Conservation (phyloP, 1,140 invertebrate genomes). For the Drosophila oshimai region DNA sequence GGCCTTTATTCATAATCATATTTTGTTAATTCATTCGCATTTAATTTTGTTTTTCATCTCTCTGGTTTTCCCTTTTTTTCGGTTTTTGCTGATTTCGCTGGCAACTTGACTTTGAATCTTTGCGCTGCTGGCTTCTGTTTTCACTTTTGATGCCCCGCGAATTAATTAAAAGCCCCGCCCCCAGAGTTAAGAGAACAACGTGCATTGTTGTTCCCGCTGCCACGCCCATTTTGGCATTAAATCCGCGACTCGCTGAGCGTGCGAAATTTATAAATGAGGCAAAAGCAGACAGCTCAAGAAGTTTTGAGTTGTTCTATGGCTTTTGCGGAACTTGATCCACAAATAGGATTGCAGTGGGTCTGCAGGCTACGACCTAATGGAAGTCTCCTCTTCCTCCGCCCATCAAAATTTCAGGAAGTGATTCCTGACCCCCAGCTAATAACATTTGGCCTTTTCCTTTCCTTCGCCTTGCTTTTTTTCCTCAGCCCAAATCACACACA, state of each 20-base stretch:
- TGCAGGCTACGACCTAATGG: constrained; percentile 21
- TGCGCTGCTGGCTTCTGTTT: constrained; percentile 31
- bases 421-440: constrained; percentile 45
- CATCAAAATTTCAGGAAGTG: constrained; percentile 13
- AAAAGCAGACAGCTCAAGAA: background rate
- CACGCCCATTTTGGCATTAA: constrained; percentile 42
- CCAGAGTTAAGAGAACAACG: constrained; percentile 55
- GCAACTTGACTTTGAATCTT: constrained; percentile 68
- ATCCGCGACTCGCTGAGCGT: constrained; percentile 30
- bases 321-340: constrained; percentile 11
- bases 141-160: constrained; percentile 34
- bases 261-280: constrained; percentile 36
- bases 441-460: constrained; percentile 48
- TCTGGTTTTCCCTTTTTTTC: constrained; percentile 5
- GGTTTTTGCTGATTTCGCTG: constrained; percentile 32
- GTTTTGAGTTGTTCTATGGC: constrained; percentile 29
- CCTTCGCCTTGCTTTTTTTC: constrained; percentile 26
- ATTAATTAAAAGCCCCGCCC: constrained; percentile 70
- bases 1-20: constrained; percentile 70
- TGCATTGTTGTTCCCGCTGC: constrained; percentile 49
- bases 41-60: constrained; percentile 14
- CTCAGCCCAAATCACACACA: constrained; percentile 53
- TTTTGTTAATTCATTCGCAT: constrained; percentile 48
- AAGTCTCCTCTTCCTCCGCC: background rate
- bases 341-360: constrained; percentile 42